These are phyloP conservation scores for Mobula hypostoma DNA, from an alignment of 2,113 vertebrate species.

Conservation along the genomic window DNA sequence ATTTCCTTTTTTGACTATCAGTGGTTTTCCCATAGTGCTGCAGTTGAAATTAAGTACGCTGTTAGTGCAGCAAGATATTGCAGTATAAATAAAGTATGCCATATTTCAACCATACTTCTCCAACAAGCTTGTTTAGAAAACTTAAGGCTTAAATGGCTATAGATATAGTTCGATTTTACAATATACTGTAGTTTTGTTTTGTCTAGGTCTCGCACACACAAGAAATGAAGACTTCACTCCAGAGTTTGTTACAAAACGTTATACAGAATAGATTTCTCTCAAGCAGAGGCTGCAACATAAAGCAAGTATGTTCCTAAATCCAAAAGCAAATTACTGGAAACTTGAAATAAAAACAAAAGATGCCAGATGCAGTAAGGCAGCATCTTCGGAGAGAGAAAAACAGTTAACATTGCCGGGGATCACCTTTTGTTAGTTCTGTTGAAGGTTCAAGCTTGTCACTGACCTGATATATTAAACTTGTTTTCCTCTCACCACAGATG, in stretches of 20 bases:
- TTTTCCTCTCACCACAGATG: too few species aligned
- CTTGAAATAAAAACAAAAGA: too few species aligned
- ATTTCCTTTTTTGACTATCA: not conserved
- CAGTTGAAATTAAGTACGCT: not conserved
- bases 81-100: not conserved
- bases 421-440: too few species aligned
- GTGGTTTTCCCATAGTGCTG: not conserved
- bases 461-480: too few species aligned
- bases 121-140: not conserved
- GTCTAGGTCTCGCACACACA: not conserved
- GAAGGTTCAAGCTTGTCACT: too few species aligned
- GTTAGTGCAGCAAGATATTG: not conserved
- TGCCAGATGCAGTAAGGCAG: too few species aligned
- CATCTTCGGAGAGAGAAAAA: too few species aligned
- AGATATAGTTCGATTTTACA: not conserved
- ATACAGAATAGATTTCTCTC: slow-evolving; percentile 5
- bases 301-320: slow-evolving; percentile 14
- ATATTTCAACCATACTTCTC: not conserved
- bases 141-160: not conserved
- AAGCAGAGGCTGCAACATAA: not conserved
- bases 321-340: too few species aligned
- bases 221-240: not conserved
- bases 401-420: too few species aligned
- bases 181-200: not conserved
- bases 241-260: not conserved